A percentile compares a stretch with the other conserved stretches of the same genome.
phyloP scores from a whole-genome alignment of 1,140 invertebrate species.

The Euborellia annulipes region DNA sequence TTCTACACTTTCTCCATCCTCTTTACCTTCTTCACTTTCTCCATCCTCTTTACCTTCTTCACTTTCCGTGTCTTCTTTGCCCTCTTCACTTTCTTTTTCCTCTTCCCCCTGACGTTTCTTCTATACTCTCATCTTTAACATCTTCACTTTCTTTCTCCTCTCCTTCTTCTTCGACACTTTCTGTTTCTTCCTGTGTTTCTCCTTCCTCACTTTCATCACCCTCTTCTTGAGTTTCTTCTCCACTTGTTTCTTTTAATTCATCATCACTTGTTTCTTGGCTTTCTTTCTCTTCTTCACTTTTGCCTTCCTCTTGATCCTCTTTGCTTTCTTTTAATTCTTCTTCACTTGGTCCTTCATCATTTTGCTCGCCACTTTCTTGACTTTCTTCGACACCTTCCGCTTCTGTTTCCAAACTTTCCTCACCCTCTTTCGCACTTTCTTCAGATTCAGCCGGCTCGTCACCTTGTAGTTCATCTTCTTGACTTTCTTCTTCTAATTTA shows the following conservation, averaged over 20 bases:
- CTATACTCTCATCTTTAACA: slow-evolving; percentile 21
- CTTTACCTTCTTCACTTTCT: slow-evolving; percentile 20
- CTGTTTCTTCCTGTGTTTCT: slow-evolving; percentile 22
- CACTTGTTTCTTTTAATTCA: slow-evolving; percentile 8
- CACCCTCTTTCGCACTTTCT: slow-evolving; percentile 3
- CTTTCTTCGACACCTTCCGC: slow-evolving; percentile 6
- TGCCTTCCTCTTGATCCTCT: slow-evolving; percentile 6
- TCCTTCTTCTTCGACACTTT: slow-evolving; percentile 17
- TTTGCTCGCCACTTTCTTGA: not conserved
- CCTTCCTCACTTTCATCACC: slow-evolving; percentile 21
- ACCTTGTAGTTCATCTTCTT: slow-evolving; percentile 6
- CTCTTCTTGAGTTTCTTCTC: slow-evolving; percentile 15
- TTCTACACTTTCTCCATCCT: slow-evolving; percentile 21
- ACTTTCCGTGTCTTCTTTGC: slow-evolving; percentile 7
- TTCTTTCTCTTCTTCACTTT: slow-evolving; percentile 4
- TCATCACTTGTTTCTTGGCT: slow-evolving; percentile 1
- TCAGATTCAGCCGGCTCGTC: not conserved
- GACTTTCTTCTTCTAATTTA: no score
- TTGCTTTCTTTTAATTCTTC: slow-evolving; percentile 17
- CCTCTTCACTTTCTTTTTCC: slow-evolving; percentile 16
- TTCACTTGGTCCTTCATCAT: slow-evolving; percentile 5
- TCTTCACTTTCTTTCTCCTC: slow-evolving; percentile 8
- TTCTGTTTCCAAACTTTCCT: slow-evolving; percentile 12
- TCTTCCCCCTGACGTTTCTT: slow-evolving; percentile 17
- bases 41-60: slow-evolving; percentile 2